Evolutionary conservation across 2,113 vertebrate genomes (phyloP).

Genomic region (Thryonomys swinderianus): DNA sequence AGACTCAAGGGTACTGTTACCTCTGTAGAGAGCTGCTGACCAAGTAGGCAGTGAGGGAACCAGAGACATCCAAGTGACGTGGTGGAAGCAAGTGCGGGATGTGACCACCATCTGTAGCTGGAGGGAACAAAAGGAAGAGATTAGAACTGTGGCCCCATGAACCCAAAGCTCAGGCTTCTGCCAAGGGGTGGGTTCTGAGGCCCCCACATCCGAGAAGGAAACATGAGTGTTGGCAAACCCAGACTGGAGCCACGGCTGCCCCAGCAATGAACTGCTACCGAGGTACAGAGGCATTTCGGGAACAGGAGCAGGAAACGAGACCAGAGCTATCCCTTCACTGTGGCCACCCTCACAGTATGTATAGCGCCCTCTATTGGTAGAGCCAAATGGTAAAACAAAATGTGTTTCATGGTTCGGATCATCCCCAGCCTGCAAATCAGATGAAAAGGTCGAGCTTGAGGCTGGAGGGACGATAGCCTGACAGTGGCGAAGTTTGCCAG

Average conservation of each 20-base stretch:
- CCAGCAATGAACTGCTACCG: neutral
- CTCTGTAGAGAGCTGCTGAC: neutral
- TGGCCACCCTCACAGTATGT: neutral
- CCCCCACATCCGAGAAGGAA: neutral
- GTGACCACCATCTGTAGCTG: accelerated
- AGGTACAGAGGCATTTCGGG: neutral
- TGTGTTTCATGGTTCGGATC: neutral
- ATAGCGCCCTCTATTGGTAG: neutral
- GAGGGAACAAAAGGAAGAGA: neutral
- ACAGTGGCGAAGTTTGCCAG: neutral
- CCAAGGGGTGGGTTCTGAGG: too few relatives aligned
- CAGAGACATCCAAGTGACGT: accelerated
- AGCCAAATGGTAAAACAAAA: neutral
- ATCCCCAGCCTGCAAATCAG: accelerated
- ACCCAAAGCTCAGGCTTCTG: neutral
- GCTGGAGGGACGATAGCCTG: neutral
- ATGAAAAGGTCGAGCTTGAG: neutral
- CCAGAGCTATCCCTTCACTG: accelerated
- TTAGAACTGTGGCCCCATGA: neutral
- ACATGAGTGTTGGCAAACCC: neutral
- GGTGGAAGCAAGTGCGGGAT: neutral
- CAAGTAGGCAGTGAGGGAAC: neutral
- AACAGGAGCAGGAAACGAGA: neutral
- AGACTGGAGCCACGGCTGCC: neutral
- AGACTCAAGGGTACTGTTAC: neutral